These are phyloP conservation scores for Watsonalla cultraria DNA, from an alignment of 2,888 invertebrate species.

Conservation along the genomic window DNA sequence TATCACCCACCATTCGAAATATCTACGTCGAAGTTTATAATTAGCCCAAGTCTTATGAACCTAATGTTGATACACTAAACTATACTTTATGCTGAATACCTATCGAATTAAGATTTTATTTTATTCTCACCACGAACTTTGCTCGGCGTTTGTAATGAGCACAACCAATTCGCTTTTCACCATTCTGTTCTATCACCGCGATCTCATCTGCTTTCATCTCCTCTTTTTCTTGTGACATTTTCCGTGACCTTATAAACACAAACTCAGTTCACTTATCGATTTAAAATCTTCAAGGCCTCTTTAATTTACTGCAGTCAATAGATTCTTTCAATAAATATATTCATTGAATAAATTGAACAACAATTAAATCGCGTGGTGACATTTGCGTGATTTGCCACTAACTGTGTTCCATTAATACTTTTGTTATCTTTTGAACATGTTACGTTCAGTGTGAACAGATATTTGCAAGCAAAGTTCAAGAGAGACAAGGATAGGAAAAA, in stretches of 20 bases:
- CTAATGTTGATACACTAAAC: conserved; percentile 5
- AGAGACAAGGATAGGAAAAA: no score
- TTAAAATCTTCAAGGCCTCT: conserved; percentile 20
- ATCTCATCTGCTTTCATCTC: conserved; percentile 36
- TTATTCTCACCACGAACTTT: conserved; percentile 87
- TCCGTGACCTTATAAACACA: conserved; percentile 8
- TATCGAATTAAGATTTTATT: conserved; percentile 4
- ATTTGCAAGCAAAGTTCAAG: no score
- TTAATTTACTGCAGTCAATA: conserved; percentile 3
- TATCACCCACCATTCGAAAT: conserved; percentile 30
- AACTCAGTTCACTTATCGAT: conserved; percentile 13
- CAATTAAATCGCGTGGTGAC: neutral
- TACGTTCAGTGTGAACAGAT: neutral
- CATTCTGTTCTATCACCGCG: conserved; percentile 32
- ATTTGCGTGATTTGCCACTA: neutral
- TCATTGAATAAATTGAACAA: conserved; percentile 10
- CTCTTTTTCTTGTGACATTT: conserved; percentile 54
- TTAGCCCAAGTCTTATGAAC: conserved; percentile 46
- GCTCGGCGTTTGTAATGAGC: conserved; percentile 91
- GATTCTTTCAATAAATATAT: conserved; percentile 11
- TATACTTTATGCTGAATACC: conserved; percentile 6
- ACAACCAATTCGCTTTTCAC: conserved; percentile 82
- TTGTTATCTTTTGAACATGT: neutral
- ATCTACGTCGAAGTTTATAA: conserved; percentile 52
- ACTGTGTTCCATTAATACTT: neutral